phyloP scores from a whole-genome alignment of 2,797 vertebrate genomes.

The Mus minutoides region DNA sequence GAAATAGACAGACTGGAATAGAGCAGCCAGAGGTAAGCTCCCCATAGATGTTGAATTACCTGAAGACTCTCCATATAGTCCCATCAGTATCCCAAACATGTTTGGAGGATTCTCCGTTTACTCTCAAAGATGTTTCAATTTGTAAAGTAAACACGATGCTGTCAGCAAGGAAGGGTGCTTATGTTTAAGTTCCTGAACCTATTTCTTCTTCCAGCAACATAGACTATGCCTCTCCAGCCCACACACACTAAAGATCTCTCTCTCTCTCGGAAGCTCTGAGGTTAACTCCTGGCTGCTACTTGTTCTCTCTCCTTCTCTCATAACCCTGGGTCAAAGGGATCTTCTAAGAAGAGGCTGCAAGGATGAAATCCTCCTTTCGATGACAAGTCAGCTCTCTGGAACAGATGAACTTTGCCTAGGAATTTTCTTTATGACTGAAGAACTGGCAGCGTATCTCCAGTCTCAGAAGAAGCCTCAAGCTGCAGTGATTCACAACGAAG shows the following conservation, averaged over 20 bases:
- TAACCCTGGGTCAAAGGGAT: neutral
- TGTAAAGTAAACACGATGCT: slow-evolving; percentile 3
- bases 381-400: neutral
- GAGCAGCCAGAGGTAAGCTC: neutral
- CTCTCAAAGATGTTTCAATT: neutral
- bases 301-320: neutral
- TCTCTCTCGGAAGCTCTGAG: neutral
- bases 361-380: neutral
- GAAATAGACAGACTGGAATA: neutral
- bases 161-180: neutral
- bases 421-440: slow-evolving; percentile 1
- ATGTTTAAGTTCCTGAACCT: neutral
- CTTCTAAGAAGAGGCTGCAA: neutral
- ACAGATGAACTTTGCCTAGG: neutral
- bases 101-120: neutral
- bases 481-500: neutral
- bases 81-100: neutral
- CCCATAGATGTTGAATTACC: neutral
- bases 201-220: neutral
- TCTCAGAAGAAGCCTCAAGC: neutral
- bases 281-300: neutral
- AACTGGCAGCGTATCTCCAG: neutral
- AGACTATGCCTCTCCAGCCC: neutral
- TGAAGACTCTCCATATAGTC: neutral
- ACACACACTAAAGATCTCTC: neutral